Evolutionary conservation across 1,140 invertebrate genomes (phyloP), one percentile per base, ranked within the genome.

Genomic region (Oryctes rhinoceros): DNA sequence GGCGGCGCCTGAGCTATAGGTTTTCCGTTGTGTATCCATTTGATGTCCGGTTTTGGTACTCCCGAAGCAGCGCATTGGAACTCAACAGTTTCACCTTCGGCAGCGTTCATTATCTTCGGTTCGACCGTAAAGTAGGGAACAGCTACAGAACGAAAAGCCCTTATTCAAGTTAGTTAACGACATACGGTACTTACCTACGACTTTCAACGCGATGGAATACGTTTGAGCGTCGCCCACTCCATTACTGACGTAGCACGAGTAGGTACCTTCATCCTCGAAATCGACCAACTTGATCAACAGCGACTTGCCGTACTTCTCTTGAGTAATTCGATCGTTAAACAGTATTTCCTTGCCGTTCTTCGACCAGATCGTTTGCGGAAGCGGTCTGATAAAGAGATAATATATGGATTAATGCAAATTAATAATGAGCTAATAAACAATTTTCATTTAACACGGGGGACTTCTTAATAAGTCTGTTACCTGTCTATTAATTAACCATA

Each of bases 11-110:
- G 92, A 75, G 91, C 90, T 47, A 99, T 93, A 0, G 96, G 95
- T 85, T 94, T 94, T 49, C 98, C 98, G 90, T 99, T 99, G 87
- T 98, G 94, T 78, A 98, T 98, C 98, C 98, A 99, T 84, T 96
- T 93, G 76, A 99, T 97, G 81, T 94, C 91, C 0, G 98, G 98
- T 77, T 94, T 91, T 0, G 98, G 98, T 3, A 93, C 92, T 80
- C 97, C 98, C 9, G 90, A 92, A 0, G 98, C 98, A 80, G 93
- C 91, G 88, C 98, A 99, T 67, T 91, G 89, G 85, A 99, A 97
- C 82, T 92, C 91, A 0, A 95, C 94, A 10, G 92, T 94, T 87
- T 98, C 97, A 75, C 95, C 97, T 89, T 99, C 97, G 15, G 97
- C 96, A 4, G 94, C 94, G 84, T 96, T 96, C 71, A 94, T 91